Evolutionary conservation across 1,140 invertebrate genomes (phyloP), one percentile per base, ranked within the genome.

Genomic region (Melanaphis sacchari): DNA sequence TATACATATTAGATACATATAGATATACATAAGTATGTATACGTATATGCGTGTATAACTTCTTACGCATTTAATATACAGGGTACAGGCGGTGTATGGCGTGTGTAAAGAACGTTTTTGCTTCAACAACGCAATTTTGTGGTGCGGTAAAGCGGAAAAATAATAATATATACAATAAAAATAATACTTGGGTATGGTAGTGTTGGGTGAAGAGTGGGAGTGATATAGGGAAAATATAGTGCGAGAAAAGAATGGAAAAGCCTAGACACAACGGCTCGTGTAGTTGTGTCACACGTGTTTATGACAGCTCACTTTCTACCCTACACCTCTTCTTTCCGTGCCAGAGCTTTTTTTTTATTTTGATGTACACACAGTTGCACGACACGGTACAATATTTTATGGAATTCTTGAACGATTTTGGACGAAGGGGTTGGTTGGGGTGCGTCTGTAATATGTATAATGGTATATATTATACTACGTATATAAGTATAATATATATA

Each of bases 141-240:
- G 43, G 91, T 81, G 91, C 91, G 43, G 76, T 82, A 92, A 92
- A 92, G 91, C 91, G 91, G 91, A 92, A 92, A 92, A 92, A 92
- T 92, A 92, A 92, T 92, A 91, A 91, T 81, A 91, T 91, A 91
- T 91, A 91, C 54, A 43, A 92, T 92, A 92, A 52, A 91, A 91
- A 43, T 81, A 81, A 91, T 40, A 66, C 90, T 43, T 43, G 54
- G 52, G 94, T 26, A 93, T 93, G 21, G 41, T 5, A 31, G 38
- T 1, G 26, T 94, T 94, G 93, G 94, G 94, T 49, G 94, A 94
- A 15, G 94, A 94, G 93, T 93, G 94, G 9, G 94, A 94, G 22
- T 49, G 11, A 92, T 82, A 82, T 82, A 82, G 91, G 91, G 76
- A 84, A 92, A 40, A 40, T 92, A 92, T 84, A 92, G 91, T 84